Evolutionary conservation across 2,113 vertebrate genomes (phyloP).

Genomic region (Pyxicephalus adspersus): DNA sequence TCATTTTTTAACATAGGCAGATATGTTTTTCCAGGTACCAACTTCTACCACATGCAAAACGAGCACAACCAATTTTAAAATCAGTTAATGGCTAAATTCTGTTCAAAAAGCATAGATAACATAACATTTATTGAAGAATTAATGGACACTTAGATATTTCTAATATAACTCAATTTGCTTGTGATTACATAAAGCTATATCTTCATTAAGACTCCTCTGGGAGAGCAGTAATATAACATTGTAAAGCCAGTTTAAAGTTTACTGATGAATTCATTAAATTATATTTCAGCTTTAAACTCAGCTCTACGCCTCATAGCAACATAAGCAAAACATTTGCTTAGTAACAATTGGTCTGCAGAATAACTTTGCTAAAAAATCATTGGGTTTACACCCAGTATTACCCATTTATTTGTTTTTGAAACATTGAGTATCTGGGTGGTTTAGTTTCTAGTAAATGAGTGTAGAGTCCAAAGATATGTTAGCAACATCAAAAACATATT

Average conservation of each 20-base stretch:
- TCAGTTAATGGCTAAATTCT: too few relatives aligned
- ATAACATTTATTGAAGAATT: background rate
- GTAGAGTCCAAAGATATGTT: too few relatives aligned
- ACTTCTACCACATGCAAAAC: too few relatives aligned
- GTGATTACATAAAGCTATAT: background rate
- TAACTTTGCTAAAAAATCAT: background rate
- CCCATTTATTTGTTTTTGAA: background rate
- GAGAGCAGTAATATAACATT: background rate
- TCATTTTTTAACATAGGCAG: too few relatives aligned
- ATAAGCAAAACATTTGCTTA: background rate
- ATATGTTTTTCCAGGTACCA: too few relatives aligned
- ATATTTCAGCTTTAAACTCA: background rate
- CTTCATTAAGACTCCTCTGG: background rate
- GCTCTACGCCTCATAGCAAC: background rate
- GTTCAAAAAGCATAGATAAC: too few relatives aligned
- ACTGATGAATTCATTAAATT: background rate
- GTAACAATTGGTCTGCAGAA: background rate
- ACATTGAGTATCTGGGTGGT: background rate
- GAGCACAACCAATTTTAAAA: too few relatives aligned
- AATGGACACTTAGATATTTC: background rate
- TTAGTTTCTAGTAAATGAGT: background rate
- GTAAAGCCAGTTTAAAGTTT: background rate
- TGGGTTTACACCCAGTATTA: background rate
- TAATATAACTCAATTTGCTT: background rate
- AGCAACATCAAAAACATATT: too few relatives aligned